Evolutionary conservation across 1,140 invertebrate genomes (phyloP).

Genomic region (Zaprionus kolodkinae): DNA sequence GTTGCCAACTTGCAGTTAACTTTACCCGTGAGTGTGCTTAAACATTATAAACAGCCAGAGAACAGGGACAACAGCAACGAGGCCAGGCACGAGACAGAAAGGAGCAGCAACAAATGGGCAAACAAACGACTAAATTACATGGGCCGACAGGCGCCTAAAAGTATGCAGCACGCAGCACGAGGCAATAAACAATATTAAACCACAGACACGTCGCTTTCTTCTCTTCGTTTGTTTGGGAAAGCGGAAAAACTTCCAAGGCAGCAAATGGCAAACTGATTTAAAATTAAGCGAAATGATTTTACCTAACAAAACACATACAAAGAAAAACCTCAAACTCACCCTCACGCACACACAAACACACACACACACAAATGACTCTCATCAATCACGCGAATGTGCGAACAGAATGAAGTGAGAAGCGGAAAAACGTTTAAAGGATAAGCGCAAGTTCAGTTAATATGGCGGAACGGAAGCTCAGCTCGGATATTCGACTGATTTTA

Average conservation of each 20-base stretch:
- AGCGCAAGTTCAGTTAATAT: conserved; percentile 64
- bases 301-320: conserved; percentile 37
- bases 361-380: conserved; percentile 74
- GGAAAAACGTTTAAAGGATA: conserved; percentile 56
- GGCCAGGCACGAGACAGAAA: conserved; percentile 12
- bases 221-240: background rate
- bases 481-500: conserved; percentile 55
- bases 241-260: conserved; percentile 44
- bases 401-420: conserved; percentile 27
- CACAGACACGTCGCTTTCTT: conserved; percentile 38
- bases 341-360: conserved; percentile 35
- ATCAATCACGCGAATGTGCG: conserved; percentile 62
- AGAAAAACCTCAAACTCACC: conserved; percentile 22
- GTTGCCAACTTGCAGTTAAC: conserved; percentile 80
- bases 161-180: conserved; percentile 71
- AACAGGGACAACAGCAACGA: conserved; percentile 7
- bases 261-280: conserved; percentile 82
- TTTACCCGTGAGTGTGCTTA: conserved; percentile 82
- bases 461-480: conserved; percentile 50
- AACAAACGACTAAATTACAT: conserved; percentile 72
- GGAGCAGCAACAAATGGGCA: conserved; percentile 32
- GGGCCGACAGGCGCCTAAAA: conserved; percentile 65
- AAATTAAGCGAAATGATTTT: conserved; percentile 82
- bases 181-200: conserved; percentile 77
- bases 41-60: conserved; percentile 71